These are phyloP conservation scores for Allobates femoralis DNA, from an alignment of 2,797 vertebrate genomes.

Conservation along the genomic window DNA sequence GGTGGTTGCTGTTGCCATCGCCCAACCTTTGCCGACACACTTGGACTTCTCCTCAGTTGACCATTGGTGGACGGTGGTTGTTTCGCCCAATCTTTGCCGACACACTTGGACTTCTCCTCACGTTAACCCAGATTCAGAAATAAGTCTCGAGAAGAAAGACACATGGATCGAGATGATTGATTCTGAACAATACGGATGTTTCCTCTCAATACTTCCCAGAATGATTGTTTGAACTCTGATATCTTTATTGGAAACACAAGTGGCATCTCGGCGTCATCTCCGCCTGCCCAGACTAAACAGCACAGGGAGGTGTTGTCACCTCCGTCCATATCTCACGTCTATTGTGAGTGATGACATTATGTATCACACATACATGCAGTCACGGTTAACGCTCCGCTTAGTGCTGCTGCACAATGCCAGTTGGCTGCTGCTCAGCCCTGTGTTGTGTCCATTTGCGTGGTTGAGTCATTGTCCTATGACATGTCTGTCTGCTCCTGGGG, in stretches of 20 bases:
- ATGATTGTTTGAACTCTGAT: neutral
- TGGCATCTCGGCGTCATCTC: neutral
- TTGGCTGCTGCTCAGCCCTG: neutral
- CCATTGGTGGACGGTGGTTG: no score
- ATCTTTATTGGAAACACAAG: neutral
- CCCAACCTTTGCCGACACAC: no score
- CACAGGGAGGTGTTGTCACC: neutral
- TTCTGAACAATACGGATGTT: neutral
- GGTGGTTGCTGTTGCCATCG: no score
- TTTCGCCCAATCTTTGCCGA: no score
- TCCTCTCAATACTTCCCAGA: neutral
- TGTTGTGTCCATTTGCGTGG: neutral
- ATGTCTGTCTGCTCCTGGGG: neutral
- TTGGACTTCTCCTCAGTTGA: no score
- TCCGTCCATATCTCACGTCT: neutral
- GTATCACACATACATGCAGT: neutral
- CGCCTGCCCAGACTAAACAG: neutral
- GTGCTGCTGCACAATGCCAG: neutral
- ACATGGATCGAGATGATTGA: neutral
- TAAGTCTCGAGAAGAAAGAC: neutral
- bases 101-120: no score
- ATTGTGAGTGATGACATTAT: neutral
- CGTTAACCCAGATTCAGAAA: neutral
- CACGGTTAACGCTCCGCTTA: neutral
- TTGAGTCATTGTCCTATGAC: neutral